Percentiles rank a stretch among this genome's conserved stretches.
Conservation (phyloP, 2,888 invertebrate species). For the Drosophila fungiperda region DNA sequence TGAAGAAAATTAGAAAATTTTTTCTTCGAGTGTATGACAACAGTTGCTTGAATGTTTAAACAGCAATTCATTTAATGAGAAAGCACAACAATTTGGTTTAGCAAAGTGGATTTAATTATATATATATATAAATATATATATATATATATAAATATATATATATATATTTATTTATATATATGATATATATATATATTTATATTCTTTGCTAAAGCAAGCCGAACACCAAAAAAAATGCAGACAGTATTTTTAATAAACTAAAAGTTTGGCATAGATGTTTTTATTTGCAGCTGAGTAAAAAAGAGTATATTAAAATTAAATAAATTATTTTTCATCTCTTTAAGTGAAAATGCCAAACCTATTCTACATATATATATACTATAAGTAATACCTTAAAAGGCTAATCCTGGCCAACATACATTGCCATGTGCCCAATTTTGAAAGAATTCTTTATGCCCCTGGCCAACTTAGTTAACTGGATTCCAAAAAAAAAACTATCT, state of each 20-base stretch:
- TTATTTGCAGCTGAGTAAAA: not conserved
- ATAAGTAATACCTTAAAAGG: not conserved
- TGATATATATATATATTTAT: not conserved
- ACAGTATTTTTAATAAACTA: not conserved
- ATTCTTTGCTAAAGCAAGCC: not conserved
- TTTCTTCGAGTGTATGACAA: not conserved
- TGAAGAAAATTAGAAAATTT: too few species aligned
- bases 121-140: not conserved
- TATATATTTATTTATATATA: too few species aligned
- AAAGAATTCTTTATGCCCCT: constrained; percentile 37
- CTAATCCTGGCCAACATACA: not conserved
- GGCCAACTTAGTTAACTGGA: constrained; percentile 44
- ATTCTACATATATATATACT: not conserved
- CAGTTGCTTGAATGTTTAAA: not conserved
- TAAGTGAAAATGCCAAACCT: not conserved
- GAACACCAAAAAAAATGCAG: not conserved
- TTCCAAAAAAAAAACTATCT: constrained; percentile 25
- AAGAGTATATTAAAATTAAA: not conserved
- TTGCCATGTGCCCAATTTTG: constrained; percentile 21
- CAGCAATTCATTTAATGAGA: not conserved
- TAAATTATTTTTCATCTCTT: constrained; percentile 14
- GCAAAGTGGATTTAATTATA: not conserved
- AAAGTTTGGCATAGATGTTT: not conserved
- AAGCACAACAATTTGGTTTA: not conserved
- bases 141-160: not conserved